These are phyloP conservation scores for Lasioglossum morio DNA, from an alignment of 2,888 invertebrate genomes.

Conservation along the genomic window DNA sequence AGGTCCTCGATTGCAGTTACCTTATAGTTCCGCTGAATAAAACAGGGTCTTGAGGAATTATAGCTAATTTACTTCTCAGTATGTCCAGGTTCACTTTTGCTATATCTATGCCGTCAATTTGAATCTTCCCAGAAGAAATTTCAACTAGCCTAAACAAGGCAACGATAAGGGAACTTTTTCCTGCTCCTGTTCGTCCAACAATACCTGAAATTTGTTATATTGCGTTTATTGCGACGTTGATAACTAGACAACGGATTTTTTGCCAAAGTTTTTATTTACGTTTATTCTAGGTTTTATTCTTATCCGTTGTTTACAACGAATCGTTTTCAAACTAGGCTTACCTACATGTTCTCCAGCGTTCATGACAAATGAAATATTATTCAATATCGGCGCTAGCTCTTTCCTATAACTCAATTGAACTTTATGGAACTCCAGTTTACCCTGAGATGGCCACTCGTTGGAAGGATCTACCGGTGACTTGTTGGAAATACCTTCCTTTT, in stretches of 20 bases:
- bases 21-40: constrained; percentile 87
- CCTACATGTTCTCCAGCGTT: constrained; percentile 87
- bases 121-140: constrained; percentile 85
- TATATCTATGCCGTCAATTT: constrained; percentile 86
- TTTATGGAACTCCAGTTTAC: constrained; percentile 85
- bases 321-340: constrained; percentile 48
- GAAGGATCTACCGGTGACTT: constrained; percentile 72
- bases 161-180: constrained; percentile 87
- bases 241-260: neutral
- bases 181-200: constrained; percentile 85
- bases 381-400: constrained; percentile 85
- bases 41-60: constrained; percentile 88
- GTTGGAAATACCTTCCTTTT: constrained; percentile 68
- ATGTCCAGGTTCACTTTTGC: constrained; percentile 79
- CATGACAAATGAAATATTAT: constrained; percentile 86
- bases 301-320: neutral
- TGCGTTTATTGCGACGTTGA: neutral
- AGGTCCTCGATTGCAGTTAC: constrained; percentile 72
- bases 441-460: constrained; percentile 85
- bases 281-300: no score
- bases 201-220: constrained; percentile 80
- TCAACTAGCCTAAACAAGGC: constrained; percentile 88
- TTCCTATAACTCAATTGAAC: constrained; percentile 85
- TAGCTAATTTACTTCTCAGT: constrained; percentile 85
- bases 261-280: neutral